Percentiles rank a stretch among this genome's conserved stretches.
phyloP scores from a whole-genome alignment of 2,113 vertebrate species.

The Clarias macrocephalus region DNA sequence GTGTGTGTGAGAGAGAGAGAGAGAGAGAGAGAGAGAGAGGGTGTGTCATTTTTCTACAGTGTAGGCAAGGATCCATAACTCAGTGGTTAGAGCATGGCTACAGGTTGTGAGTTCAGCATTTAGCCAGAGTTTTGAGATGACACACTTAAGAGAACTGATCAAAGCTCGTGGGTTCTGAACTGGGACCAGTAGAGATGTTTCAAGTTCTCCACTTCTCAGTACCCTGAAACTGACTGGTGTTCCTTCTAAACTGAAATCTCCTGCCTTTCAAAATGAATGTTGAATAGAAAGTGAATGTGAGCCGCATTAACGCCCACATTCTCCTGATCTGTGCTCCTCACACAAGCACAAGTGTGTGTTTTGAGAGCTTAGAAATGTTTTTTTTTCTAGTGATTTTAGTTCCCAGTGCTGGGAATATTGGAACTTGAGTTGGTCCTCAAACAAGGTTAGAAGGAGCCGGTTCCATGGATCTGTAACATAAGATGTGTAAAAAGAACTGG shows the following conservation, averaged over 20 bases:
- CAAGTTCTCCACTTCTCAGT: not conserved
- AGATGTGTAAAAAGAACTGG: too few species aligned
- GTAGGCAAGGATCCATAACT: too few species aligned
- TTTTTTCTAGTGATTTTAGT: not conserved
- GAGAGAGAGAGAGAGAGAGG: not conserved
- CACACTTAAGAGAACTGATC: not conserved
- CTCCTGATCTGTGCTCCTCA: not conserved
- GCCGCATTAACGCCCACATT: not conserved
- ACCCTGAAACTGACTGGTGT: not conserved
- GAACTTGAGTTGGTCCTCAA: not conserved
- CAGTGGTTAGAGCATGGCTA: not conserved
- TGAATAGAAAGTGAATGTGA: not conserved
- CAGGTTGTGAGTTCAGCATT: not conserved
- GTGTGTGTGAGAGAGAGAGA: too few species aligned
- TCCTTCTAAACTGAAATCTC: not conserved
- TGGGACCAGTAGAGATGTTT: not conserved
- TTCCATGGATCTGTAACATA: not conserved
- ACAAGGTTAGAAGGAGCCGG: not conserved
- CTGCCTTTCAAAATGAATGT: not conserved
- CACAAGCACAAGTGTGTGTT: not conserved
- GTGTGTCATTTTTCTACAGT: not conserved
- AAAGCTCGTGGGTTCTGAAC: not conserved
- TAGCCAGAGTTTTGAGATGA: not conserved
- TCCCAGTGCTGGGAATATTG: not conserved
- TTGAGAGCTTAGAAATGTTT: not conserved